These are phyloP conservation scores for Eupithecia subfuscata DNA, from an alignment of 2,888 invertebrate genomes.

Conservation along the genomic window DNA sequence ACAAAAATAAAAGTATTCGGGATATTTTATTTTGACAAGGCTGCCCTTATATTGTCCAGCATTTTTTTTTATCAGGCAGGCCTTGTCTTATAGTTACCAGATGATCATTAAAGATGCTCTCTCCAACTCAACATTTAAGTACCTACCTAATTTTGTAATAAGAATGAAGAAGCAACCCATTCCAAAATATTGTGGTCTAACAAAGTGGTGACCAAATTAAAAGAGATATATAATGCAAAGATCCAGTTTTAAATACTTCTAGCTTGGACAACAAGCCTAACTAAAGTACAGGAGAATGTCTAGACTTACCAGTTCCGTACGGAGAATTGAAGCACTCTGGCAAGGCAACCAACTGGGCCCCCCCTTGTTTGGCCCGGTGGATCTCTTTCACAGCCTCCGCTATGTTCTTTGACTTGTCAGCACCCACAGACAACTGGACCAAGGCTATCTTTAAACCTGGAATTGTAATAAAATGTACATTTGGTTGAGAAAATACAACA, in stretches of 20 bases:
- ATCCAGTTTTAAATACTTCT: no score
- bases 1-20: not conserved
- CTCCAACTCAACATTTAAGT: no score
- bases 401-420: conserved; percentile 90
- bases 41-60: not conserved
- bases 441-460: conserved; percentile 88
- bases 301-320: conserved; percentile 90
- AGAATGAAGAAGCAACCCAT: no score
- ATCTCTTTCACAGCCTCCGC: conserved; percentile 88
- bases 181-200: no score
- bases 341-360: conserved; percentile 86
- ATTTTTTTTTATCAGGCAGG: not conserved
- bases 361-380: conserved; percentile 86
- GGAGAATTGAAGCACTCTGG: conserved; percentile 98
- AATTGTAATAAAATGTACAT: not conserved
- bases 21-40: not conserved
- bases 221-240: no score
- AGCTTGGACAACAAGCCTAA: not conserved
- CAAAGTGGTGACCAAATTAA: no score
- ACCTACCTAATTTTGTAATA: no score
- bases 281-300: not conserved
- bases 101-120: no score
- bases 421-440: conserved; percentile 91
- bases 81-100: not conserved
- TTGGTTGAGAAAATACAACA: not conserved